Base-by-base conservation (phyloP, 2,888 invertebrate species). In the Cheilosia scutellata region DNA sequence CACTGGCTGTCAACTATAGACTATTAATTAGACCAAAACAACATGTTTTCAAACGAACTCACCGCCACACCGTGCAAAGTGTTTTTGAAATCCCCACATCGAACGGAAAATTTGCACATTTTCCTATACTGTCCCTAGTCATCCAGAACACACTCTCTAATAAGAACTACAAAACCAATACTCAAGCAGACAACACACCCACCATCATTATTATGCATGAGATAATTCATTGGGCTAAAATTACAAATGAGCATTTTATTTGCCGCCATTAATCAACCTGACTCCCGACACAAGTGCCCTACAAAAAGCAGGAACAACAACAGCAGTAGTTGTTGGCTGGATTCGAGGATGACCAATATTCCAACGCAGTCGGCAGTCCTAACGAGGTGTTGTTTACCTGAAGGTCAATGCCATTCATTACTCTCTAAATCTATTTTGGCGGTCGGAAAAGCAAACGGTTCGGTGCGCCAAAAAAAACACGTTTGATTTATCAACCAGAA, bases 171-270 rank as follows among this genome's bases (percentile, higher is more conserved):
- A 66, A 68, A 42, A 55, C 31, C 42, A 25, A 29, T 70, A 70
- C 13, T 7, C 47, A 42, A 11, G 63, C 31, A 16, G 16, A 47
- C 20, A 31, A 44, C 11, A 27, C 53, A 49, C 25, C 60, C 47
- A 57, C 62, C 70, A 37, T 68, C 20, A 57, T 51, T 63, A 63
- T 68, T 78, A 47, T 71, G 37, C 68, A 68, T 66, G 68, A 74
- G 53, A 65, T 74, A 70, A 80, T 79, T 75, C 70, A 79, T 79
- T 79, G 65, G 70, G 71, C 60, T 65, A 44, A 71, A 76, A 80
- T 80, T 70, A 82, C 82, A 76, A 82, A 82, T 75, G 60, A 47
- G 16, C 75, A 60, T 79, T 84, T 79, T 76, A 84, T 84, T 71
- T 55, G 29, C 53, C 53, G 47, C 75, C 71, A 84, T 84, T 80